These are phyloP conservation scores for Lamellibrachia luymesi DNA, from an alignment of 1,140 invertebrate species.

Conservation along the genomic window DNA sequence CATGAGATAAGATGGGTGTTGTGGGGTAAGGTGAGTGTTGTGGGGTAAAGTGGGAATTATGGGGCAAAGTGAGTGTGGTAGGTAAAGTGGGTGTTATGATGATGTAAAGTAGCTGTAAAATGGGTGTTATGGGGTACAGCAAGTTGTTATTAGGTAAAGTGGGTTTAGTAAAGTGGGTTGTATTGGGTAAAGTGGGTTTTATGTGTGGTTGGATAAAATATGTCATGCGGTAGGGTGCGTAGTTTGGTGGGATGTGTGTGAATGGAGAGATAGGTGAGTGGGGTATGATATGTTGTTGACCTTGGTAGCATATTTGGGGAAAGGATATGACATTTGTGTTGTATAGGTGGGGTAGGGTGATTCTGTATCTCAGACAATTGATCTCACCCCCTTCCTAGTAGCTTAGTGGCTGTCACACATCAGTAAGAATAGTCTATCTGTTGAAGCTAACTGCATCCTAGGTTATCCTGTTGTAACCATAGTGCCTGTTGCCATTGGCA, in stretches of 20 bases:
- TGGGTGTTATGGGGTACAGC: neutral
- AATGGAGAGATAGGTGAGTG: neutral
- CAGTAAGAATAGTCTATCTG: neutral
- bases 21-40: neutral
- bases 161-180: too few species aligned
- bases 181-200: neutral
- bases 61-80: too few species aligned
- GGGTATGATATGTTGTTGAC: neutral
- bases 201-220: neutral
- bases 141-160: too few species aligned
- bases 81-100: too few species aligned
- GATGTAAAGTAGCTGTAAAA: too few species aligned
- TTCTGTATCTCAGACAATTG: neutral
- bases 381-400: neutral
- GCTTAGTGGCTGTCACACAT: neutral
- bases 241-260: neutral
- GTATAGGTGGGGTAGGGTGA: neutral
- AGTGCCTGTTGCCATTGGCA: neutral
- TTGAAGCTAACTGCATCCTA: neutral
- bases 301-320: neutral
- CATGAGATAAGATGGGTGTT: neutral
- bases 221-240: neutral
- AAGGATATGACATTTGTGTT: too few species aligned
- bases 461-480: neutral
- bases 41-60: neutral